Evolutionary conservation across 2,888 invertebrate genomes (phyloP).

Genomic region (Teinopalpus imperialis): DNA sequence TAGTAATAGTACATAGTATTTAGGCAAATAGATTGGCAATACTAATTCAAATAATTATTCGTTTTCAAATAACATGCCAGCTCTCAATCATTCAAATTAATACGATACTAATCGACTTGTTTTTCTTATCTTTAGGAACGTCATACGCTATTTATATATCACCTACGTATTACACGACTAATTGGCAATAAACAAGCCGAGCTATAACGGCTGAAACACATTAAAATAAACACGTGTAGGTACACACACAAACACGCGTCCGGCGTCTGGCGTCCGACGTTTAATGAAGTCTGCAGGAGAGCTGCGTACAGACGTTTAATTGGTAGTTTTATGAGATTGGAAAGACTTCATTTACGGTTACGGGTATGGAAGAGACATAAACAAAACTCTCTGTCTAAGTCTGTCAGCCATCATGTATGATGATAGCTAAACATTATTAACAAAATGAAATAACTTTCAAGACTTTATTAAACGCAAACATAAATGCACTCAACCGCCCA

Average conservation of each 20-base stretch:
- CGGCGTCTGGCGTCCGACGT: conserved; percentile 2
- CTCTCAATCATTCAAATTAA: conserved; percentile 4
- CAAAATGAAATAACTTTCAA: too few relatives aligned
- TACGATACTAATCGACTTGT: conserved; percentile 9
- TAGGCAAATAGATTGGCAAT: too few relatives aligned
- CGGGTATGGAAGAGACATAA: not conserved
- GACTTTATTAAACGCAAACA: too few relatives aligned
- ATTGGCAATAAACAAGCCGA: conserved; percentile 20
- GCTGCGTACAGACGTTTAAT: conserved; percentile 11
- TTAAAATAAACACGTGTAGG: conserved; percentile 13
- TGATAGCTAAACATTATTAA: too few relatives aligned
- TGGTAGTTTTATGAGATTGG: conserved; percentile 11
- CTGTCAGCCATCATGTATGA: too few relatives aligned
- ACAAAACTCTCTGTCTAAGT: not conserved
- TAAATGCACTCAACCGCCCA: too few relatives aligned
- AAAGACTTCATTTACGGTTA: conserved; percentile 1
- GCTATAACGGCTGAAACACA: conserved; percentile 7
- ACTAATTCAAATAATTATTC: too few relatives aligned
- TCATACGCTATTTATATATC: conserved; percentile 21
- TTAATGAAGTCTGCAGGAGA: conserved; percentile 6
- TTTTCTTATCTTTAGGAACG: conserved; percentile 15
- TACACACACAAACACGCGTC: not conserved
- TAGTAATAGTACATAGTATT: too few relatives aligned
- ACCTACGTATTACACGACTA: conserved; percentile 8
- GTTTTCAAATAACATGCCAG: too few relatives aligned